Percentiles rank a stretch among this genome's conserved stretches.
These are phyloP conservation scores for Aleiodes leptofemur DNA, from an alignment of 2,888 invertebrate genomes.

Conservation along the genomic window DNA sequence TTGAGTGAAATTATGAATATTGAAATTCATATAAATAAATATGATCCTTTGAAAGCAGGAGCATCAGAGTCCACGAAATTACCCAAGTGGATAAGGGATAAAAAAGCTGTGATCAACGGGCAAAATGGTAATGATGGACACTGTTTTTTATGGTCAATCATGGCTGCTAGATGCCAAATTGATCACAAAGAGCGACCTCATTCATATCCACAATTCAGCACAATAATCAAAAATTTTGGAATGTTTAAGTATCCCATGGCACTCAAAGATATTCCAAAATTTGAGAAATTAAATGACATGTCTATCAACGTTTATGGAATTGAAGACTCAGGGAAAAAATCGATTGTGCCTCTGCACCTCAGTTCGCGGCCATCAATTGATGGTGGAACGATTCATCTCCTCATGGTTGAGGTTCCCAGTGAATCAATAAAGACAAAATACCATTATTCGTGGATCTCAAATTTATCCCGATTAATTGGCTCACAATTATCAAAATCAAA, in stretches of 20 bases:
- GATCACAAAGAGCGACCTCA: not conserved
- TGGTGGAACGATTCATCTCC: not conserved
- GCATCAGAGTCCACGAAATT: conserved; percentile 52
- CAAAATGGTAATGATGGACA: conserved; percentile 51
- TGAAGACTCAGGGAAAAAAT: no score
- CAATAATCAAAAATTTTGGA: not conserved
- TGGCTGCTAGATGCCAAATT: conserved; percentile 47
- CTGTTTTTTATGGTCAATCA: conserved; percentile 35
- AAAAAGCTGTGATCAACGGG: conserved; percentile 56
- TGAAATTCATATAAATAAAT: conserved; percentile 52
- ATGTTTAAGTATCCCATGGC: not conserved
- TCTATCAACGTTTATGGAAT: no score
- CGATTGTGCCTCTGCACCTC: conserved; percentile 9
- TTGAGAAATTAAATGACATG: no score
- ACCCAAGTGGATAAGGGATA: conserved; percentile 50
- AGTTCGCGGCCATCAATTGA: not conserved
- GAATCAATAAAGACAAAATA: not conserved
- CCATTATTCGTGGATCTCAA: conserved; percentile 3
- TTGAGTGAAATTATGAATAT: conserved; percentile 11
- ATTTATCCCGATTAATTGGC: conserved; percentile 21
- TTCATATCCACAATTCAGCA: not conserved
- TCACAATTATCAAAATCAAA: not conserved
- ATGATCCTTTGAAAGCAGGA: conserved; percentile 46
- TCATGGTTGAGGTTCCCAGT: not conserved
- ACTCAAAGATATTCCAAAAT: not conserved